These are phyloP conservation scores for Chrysochloris asiatica DNA, from an alignment of 2,113 vertebrate species.

Conservation along the genomic window DNA sequence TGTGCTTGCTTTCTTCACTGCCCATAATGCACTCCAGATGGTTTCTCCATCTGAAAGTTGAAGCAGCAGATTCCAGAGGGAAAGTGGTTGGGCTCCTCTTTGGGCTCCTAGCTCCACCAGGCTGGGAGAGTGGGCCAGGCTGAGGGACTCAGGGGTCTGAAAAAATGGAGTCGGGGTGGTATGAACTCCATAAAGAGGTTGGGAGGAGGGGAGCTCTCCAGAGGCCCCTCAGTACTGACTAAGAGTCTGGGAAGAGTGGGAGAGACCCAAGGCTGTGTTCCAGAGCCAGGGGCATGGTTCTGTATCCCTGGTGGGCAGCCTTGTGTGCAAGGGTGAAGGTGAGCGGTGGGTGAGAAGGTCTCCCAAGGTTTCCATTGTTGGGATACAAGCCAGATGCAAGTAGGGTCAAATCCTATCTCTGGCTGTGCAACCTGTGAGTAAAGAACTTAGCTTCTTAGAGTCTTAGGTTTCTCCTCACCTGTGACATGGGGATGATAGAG, in stretches of 20 bases:
- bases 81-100: slow-evolving; percentile 70
- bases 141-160: not conserved
- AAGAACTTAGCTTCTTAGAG: not conserved
- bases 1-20: slow-evolving; percentile 61
- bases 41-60: slow-evolving; percentile 60
- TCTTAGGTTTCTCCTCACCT: not conserved
- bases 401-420: not conserved
- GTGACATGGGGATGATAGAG: not conserved
- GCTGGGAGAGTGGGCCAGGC: slow-evolving; percentile 38
- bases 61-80: slow-evolving; percentile 78
- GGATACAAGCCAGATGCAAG: not conserved
- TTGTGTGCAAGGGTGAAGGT: not conserved
- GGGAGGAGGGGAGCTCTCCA: not conserved
- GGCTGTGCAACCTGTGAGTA: not conserved
- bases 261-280: not conserved
- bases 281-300: not conserved
- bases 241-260: not conserved
- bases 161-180: not conserved
- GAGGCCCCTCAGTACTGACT: not conserved
- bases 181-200: not conserved
- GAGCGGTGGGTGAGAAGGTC: not conserved
- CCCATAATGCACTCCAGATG: slow-evolving; percentile 80
- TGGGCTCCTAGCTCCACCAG: slow-evolving; percentile 56
- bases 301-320: not conserved
- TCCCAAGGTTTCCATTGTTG: not conserved